Evolutionary conservation across 2,888 invertebrate genomes (phyloP).

Genomic region (Matsumyia berberina): DNA sequence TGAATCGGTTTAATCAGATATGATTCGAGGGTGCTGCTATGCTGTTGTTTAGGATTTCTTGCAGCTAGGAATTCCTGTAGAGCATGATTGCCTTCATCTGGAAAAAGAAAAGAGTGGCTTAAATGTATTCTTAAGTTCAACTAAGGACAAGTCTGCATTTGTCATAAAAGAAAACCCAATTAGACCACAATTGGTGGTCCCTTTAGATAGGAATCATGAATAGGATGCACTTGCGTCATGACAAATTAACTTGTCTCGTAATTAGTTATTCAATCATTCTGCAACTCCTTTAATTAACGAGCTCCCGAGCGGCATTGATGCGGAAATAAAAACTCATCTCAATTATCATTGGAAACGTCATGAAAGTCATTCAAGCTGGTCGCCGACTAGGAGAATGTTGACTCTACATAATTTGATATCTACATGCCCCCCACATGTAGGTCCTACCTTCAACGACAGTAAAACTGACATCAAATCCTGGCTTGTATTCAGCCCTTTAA

Average conservation of each 20-base stretch:
- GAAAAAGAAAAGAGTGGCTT: slow-evolving; percentile 71
- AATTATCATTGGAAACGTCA: slow-evolving; percentile 40
- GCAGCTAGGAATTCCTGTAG: slow-evolving; percentile 97
- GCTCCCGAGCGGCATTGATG: slow-evolving; percentile 21
- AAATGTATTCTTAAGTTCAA: no score
- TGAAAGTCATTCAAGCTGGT: slow-evolving; percentile 43
- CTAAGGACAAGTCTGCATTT: no score
- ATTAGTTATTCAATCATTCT: slow-evolving; percentile 11
- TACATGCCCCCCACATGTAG: neutral
- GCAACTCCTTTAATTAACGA: slow-evolving; percentile 26
- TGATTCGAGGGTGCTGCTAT: slow-evolving; percentile 97
- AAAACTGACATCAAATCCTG: slow-evolving; percentile 29
- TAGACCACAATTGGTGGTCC: neutral
- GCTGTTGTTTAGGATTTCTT: slow-evolving; percentile 97
- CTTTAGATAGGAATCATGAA: neutral
- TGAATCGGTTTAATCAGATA: slow-evolving; percentile 99
- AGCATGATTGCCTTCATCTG: slow-evolving; percentile 98
- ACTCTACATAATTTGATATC: slow-evolving; percentile 50
- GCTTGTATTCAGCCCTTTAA: slow-evolving; percentile 40
- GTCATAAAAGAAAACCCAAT: no score
- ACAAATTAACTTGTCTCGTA: slow-evolving; percentile 1
- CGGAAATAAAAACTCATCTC: slow-evolving; percentile 24
- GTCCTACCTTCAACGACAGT: slow-evolving; percentile 7
- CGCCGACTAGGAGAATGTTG: slow-evolving; percentile 35
- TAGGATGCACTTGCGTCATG: neutral